Conservation (phyloP, 2,888 invertebrate genomes). For the Plusia festucae region DNA sequence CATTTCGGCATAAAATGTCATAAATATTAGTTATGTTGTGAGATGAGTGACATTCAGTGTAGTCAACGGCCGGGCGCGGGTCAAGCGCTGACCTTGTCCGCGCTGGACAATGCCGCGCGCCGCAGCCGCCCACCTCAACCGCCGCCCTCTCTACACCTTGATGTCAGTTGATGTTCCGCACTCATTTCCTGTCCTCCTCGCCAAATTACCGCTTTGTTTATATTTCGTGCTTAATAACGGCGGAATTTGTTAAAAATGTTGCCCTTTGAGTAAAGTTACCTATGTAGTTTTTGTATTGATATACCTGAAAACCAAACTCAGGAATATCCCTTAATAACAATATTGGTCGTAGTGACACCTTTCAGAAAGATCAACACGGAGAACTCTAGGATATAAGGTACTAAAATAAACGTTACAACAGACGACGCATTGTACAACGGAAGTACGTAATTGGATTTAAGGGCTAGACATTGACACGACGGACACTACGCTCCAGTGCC, state of each 20-base stretch:
- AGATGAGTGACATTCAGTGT: slow-evolving; percentile 26
- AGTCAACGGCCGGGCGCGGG: slow-evolving; percentile 45
- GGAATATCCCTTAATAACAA: neutral
- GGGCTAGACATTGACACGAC: slow-evolving; percentile 51
- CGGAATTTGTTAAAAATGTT: slow-evolving; percentile 7
- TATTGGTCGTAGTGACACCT: neutral
- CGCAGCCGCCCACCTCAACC: slow-evolving; percentile 36
- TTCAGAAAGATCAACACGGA: neutral
- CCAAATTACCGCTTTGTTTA: slow-evolving; percentile 32
- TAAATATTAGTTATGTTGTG: neutral
- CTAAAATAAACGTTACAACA: slow-evolving; percentile 20
- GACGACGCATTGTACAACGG: slow-evolving; percentile 33
- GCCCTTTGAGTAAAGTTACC: too few species aligned
- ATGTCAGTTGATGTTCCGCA: slow-evolving; percentile 42
- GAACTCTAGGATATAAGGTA: neutral
- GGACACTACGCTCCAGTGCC: slow-evolving; percentile 29
- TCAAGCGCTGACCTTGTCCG: slow-evolving; percentile 50
- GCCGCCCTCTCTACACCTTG: slow-evolving; percentile 18
- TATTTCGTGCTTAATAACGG: slow-evolving; percentile 21
- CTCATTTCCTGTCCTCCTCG: slow-evolving; percentile 40
- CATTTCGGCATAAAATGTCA: neutral
- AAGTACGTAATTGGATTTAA: slow-evolving; percentile 56
- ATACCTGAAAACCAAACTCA: neutral
- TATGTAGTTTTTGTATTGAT: too few species aligned
- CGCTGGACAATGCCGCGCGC: slow-evolving; percentile 38